These are phyloP conservation scores for Hippocampus kuda DNA, from an alignment of 2,797 vertebrate genomes.

Conservation along the genomic window DNA sequence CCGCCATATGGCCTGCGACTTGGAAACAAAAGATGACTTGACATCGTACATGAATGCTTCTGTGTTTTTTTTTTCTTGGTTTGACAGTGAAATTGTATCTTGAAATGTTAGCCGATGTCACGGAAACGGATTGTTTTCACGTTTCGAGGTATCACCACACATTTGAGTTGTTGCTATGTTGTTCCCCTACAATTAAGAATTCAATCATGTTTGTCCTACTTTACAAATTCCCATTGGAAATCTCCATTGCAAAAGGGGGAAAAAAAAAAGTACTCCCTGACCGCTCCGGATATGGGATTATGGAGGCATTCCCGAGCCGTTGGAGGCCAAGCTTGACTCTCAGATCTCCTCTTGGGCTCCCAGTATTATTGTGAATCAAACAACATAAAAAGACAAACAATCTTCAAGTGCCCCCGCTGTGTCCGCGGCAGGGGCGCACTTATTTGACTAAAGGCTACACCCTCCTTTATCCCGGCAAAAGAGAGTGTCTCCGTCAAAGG, in stretches of 20 bases:
- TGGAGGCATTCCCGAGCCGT: constrained; percentile 54
- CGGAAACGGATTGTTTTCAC: background rate
- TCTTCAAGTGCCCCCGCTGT: constrained; percentile 69
- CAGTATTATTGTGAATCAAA: constrained; percentile 64
- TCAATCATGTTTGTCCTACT: constrained; percentile 25
- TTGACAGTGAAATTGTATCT: background rate
- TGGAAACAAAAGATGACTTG: background rate
- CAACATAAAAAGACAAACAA: constrained; percentile 72
- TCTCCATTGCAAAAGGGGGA: constrained; percentile 42
- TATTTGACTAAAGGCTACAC: constrained; percentile 76
- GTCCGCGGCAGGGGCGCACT: constrained; percentile 73
- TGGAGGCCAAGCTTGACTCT: constrained; percentile 68
- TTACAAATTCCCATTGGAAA: constrained; percentile 42
- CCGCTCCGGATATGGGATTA: constrained; percentile 66
- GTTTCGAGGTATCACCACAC: background rate
- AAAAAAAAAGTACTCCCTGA: constrained; percentile 33
- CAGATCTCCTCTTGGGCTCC: constrained; percentile 69
- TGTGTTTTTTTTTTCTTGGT: background rate
- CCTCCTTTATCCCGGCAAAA: constrained; percentile 65
- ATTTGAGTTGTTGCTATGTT: constrained; percentile 15
- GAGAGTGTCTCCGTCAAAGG: constrained; percentile 85
- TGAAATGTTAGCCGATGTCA: too few species aligned
- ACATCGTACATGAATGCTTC: background rate
- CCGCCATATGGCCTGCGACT: background rate
- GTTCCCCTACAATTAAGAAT: constrained; percentile 35